phyloP scores from a whole-genome alignment of 2,113 vertebrate genomes.

The Excalfactoria chinensis region DNA sequence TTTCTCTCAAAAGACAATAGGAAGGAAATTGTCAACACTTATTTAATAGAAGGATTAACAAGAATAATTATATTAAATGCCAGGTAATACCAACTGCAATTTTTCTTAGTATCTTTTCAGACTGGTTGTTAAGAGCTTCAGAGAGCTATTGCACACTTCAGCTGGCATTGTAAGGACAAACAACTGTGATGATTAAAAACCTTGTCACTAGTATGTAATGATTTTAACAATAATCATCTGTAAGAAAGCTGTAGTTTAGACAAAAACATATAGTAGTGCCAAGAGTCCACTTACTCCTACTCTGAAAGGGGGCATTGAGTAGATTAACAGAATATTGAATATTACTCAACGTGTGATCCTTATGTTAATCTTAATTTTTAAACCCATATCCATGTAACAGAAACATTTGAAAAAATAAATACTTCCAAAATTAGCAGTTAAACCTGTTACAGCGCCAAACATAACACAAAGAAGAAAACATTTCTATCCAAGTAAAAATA shows the following conservation, averaged over 20 bases:
- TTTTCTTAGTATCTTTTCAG: background rate
- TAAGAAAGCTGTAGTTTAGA: background rate
- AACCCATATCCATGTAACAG: background rate
- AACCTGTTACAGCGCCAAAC: background rate
- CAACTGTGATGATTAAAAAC: background rate
- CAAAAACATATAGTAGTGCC: background rate
- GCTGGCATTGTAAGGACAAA: background rate
- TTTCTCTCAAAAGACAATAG: background rate
- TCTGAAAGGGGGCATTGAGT: background rate
- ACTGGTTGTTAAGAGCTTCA: background rate
- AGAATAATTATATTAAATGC: background rate
- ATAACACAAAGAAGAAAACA: background rate
- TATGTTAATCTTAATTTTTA: background rate
- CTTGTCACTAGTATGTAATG: background rate
- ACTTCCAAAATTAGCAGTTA: background rate
- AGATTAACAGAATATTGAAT: background rate
- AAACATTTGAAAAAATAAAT: background rate
- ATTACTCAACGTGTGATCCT: background rate
- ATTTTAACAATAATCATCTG: background rate
- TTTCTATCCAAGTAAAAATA: background rate
- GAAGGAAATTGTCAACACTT: background rate
- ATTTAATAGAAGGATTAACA: background rate
- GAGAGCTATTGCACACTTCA: background rate
- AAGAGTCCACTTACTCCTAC: background rate
- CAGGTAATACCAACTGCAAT: background rate